phyloP scores from a whole-genome alignment of 2,888 invertebrate species.

The Heteromyza rotundicornis region DNA sequence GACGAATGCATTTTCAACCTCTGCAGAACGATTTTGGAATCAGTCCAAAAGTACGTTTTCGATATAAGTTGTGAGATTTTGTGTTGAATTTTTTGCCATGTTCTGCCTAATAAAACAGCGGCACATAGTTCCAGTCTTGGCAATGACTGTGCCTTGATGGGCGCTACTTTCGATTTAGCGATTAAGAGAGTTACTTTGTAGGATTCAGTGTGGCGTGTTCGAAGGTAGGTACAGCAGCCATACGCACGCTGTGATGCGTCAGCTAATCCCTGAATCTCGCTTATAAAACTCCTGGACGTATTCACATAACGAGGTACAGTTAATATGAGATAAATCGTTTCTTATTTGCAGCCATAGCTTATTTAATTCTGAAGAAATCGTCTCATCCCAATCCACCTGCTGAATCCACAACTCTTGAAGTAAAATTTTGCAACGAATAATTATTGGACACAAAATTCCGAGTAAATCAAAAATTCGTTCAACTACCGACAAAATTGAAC shows the following conservation, averaged over 20 bases:
- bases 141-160: no score
- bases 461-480: slow-evolving; percentile 27
- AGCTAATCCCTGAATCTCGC: slow-evolving; percentile 17
- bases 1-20: no score
- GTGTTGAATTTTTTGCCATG: no score
- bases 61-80: no score
- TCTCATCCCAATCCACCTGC: slow-evolving; percentile 13
- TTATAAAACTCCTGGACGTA: neutral
- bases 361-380: slow-evolving; percentile 1
- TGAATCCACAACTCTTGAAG: slow-evolving; percentile 29
- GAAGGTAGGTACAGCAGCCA: no score
- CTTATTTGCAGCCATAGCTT: slow-evolving; percentile 5
- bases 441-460: slow-evolving; percentile 27
- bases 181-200: no score
- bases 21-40: no score
- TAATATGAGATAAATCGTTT: slow-evolving; percentile 6
- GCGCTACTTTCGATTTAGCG: no score
- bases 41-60: no score
- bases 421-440: slow-evolving; percentile 27
- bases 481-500: neutral
- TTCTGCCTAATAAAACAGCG: no score
- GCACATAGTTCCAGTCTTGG: no score
- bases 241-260: slow-evolving; percentile 14
- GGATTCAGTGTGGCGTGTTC: no score
- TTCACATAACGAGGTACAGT: slow-evolving; percentile 11